These are phyloP conservation scores for Lutjanus campechanus DNA, from an alignment of 2,797 vertebrate genomes.

Conservation along the genomic window DNA sequence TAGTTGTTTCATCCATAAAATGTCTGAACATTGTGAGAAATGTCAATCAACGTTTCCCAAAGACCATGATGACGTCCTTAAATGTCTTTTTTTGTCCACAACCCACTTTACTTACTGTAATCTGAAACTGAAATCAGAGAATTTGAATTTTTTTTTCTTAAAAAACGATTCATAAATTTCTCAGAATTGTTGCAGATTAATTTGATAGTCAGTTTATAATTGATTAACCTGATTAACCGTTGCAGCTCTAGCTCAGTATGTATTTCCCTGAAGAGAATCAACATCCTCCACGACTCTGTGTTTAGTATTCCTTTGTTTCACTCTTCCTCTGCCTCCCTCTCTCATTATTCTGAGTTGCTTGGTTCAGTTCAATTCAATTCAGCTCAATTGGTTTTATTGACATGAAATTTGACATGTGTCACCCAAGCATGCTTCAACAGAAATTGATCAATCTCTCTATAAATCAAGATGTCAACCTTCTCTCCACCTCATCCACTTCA, in stretches of 20 bases:
- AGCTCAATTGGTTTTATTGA: slow-evolving; percentile 64
- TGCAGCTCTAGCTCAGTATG: background rate
- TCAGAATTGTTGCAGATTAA: too few relatives aligned
- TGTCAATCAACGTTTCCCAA: too few relatives aligned
- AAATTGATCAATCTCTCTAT: slow-evolving; percentile 62
- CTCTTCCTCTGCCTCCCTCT: slow-evolving; percentile 7
- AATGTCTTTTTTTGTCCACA: too few relatives aligned
- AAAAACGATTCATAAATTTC: too few relatives aligned
- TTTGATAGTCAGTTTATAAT: too few relatives aligned
- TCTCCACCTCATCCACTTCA: slow-evolving; percentile 6
- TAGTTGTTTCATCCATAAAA: too few relatives aligned
- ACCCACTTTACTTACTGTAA: too few relatives aligned
- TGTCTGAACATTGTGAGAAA: too few relatives aligned
- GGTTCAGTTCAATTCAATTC: slow-evolving; percentile 44
- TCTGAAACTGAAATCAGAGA: too few relatives aligned
- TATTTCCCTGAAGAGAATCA: slow-evolving; percentile 19
- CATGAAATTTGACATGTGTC: slow-evolving; percentile 62
- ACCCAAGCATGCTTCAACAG: slow-evolving; percentile 33
- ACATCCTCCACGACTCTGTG: background rate
- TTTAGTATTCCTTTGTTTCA: slow-evolving; percentile 30
- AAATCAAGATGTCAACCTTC: slow-evolving; percentile 47
- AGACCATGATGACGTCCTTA: too few relatives aligned
- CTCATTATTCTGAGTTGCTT: slow-evolving; percentile 7
- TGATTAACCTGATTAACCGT: too few relatives aligned
- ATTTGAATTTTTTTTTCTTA: too few relatives aligned